Evolutionary conservation across 1,140 invertebrate species (phyloP), one percentile per base, ranked within the genome.

Genomic region (Helicoverpa armigera): DNA sequence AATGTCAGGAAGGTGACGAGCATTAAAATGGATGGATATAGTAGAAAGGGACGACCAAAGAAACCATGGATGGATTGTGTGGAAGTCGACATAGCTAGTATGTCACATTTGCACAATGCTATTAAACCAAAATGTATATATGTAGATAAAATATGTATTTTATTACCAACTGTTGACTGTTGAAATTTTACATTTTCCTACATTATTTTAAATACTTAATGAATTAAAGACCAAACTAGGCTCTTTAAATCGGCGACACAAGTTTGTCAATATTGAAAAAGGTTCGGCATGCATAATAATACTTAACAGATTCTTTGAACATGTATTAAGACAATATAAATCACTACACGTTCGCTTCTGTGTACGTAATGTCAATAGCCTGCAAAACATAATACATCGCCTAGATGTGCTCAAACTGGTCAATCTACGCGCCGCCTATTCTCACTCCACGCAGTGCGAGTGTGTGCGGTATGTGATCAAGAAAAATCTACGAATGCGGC

Each of bases 401-500:
- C 73, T 77, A 53, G 61, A 72, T 18, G 60, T 35, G 54, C 53
- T 50, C 51, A 77, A 65, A 65, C 50, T 77, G 67, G 75, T 67
- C 61, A 65, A 77, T 77, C 48, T 77, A 77, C 18, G 50, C 48
- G 50, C 51, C 75, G 60, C 4, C 56, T 60, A 77, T 54, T 67
- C 51, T 31, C 16, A 77, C 35, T 2, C 18, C 11, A 69, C 63
- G 23, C 43, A 23, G 48, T 35, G 29, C n/a, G 60, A 16, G 61
- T 75, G 60, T 78, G 60, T 51, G 63, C 54, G 65, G 61, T 78
- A 69, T 67, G 53, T 79, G 53, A 79, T 79, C 61, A 69, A 79
- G 61, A 61, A 75, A 67, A 77, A 79, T 70, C 29, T 63, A 79
- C 76, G 50, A 79, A 79, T 79, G 76, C 65, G 75, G 79, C 76